Base-by-base conservation (phyloP, 2,113 vertebrate species). In the Pachycephala philippinensis region DNA sequence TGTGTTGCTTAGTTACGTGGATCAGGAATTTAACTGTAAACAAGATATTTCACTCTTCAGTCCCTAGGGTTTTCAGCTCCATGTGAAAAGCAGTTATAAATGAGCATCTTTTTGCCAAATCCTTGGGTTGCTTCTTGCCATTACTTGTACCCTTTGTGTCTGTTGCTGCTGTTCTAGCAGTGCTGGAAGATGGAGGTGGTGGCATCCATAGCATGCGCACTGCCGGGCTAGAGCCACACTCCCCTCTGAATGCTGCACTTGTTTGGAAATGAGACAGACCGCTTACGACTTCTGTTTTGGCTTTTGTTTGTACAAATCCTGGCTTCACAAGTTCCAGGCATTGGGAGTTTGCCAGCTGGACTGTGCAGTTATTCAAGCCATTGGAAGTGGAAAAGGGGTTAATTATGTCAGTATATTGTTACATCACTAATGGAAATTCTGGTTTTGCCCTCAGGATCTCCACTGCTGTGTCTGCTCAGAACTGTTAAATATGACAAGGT, bases 241-340 rank as follows among this genome's bases (percentile, higher is more conserved):
- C 87, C 86, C 70, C 44, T 80, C 96, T 98, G 94, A 98, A 97
- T 97, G 97, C 96, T 92, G 96, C 98, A 97, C 97, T 98, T 98
- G 98, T 98, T 98, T 35, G 2, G 92, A 96, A 92, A 90, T 0
- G 27, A 96, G 61, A 95, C 91, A 97, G 95, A 97, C 93, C 19
- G 53, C 95, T 97, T 96, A 94, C 50, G 90, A 98, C 97, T 97
- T 97, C 94, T 96, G 96, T 95, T 97, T 97, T 72, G 93, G 90
- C 84, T 89, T 95, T 84, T 79, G 85, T 98, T 98, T 98, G 96
- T 96, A 98, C 96, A 97, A 98, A 97, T 44, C 90, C 95, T 95
- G 94, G 80, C 95, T 80, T 89, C 54, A 76, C 9, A 71, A 92
- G 88, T 96, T 97, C 89, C 78, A 96, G 96, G 80, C 86, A 91